A percentile compares a stretch with the other conserved stretches of the same genome.
Conservation (phyloP, 1,140 invertebrate species). For the Cepaea nemoralis region DNA sequence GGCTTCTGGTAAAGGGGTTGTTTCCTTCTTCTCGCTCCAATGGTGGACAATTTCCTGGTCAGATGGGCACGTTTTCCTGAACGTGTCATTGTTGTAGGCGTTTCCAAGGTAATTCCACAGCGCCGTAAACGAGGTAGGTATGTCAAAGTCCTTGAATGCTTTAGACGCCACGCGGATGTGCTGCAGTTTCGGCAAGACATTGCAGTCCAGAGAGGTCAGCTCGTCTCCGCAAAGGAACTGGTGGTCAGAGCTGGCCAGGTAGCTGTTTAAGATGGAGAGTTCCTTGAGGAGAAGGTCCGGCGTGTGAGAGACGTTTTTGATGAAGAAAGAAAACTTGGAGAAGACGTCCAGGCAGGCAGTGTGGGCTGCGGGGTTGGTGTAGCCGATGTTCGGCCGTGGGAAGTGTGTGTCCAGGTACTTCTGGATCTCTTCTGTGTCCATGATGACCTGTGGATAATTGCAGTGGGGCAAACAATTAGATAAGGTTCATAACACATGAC, state of each 20-base stretch:
- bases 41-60: constrained; percentile 78
- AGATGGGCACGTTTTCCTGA: constrained; percentile 77
- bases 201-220: constrained; percentile 75
- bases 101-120: constrained; percentile 78
- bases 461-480: no score
- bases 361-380: constrained; percentile 72
- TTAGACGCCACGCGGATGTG: constrained; percentile 76
- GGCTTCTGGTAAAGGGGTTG: constrained; percentile 59
- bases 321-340: constrained; percentile 77
- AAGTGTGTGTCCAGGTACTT: constrained; percentile 75
- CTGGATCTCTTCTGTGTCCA: constrained; percentile 76
- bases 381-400: constrained; percentile 71
- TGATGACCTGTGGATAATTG: constrained; percentile 58
- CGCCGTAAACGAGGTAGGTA: constrained; percentile 74
- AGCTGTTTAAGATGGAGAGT: constrained; percentile 41
- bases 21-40: constrained; percentile 75
- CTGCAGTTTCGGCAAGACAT: constrained; percentile 77
- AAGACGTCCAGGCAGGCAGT: constrained; percentile 75
- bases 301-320: constrained; percentile 75
- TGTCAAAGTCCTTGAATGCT: constrained; percentile 75
- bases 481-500: no score
- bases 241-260: constrained; percentile 48
- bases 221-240: constrained; percentile 73
- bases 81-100: constrained; percentile 76
- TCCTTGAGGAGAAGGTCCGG: constrained; percentile 70